phyloP scores from a whole-genome alignment of 1,140 invertebrate genomes.

The Zaprionus lachaisei region DNA sequence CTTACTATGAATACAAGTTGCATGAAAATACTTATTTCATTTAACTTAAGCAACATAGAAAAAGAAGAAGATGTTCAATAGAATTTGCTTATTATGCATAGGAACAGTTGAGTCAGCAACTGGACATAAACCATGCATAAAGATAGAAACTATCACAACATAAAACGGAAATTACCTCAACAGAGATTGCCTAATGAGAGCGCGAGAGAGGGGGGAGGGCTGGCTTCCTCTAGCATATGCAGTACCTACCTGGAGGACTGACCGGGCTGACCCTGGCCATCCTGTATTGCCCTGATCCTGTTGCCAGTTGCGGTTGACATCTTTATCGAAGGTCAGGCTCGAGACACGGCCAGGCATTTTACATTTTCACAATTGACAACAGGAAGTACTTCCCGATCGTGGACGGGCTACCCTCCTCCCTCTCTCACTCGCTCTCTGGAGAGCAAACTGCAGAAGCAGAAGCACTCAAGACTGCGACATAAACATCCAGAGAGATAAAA shows the following conservation, averaged over 20 bases:
- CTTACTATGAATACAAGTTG: no score
- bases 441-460: not conserved
- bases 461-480: constrained; percentile 19
- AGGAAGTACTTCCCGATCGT: constrained; percentile 43
- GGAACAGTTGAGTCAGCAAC: constrained; percentile 22
- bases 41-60: not conserved
- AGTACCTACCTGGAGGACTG: constrained; percentile 8
- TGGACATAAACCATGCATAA: not conserved
- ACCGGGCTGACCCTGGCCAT: constrained; percentile 14
- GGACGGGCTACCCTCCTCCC: not conserved
- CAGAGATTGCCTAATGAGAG: constrained; percentile 31
- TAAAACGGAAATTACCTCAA: constrained; percentile 16
- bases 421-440: not conserved
- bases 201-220: not conserved
- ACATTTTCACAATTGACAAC: constrained; percentile 14
- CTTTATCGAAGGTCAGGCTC: constrained; percentile 51
- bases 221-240: not conserved
- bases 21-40: no score
- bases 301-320: constrained; percentile 35
- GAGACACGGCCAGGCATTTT: constrained; percentile 28
- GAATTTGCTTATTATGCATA: not conserved
- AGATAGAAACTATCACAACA: constrained; percentile 16
- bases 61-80: not conserved
- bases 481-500: constrained; percentile 37
- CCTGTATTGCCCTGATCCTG: not conserved